Evolutionary conservation across 1,140 invertebrate genomes (phyloP), one percentile per base, ranked within the genome.

Genomic region (Macrobrachium rosenbergii): DNA sequence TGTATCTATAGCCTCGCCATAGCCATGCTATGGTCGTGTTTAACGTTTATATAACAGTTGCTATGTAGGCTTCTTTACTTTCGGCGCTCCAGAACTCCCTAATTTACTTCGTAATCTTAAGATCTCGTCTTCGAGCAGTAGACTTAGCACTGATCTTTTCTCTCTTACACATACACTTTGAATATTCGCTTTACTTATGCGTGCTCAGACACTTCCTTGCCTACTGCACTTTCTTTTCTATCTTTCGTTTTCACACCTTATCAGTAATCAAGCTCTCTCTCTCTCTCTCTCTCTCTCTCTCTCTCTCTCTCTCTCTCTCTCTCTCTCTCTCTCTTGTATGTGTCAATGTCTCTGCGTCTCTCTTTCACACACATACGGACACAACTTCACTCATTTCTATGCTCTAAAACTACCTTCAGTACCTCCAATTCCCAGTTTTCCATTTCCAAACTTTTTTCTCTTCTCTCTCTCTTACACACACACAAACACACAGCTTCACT

Each of bases 241-340:
- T 58, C 45, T 23, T 3, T 59, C 16, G 7, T 23, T 37, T 62
- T 64, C 63, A 8, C 2, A n/a, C 60, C 16, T 28, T 45, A 59
- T 67, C 21, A 58, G 3, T 58, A 60, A 43, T 28, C 52, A 12
- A 21, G 0, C 45, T 59, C 14, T 60, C 77, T n/a, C 37, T 45
- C 16, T n/a, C 37, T 69, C n/a, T 21, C 43, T 43, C 62, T 19
- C 67, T 23, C 80, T 45, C 63, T 45, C 64, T 58, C 63, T 72
- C 62, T n/a, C 37, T 58, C 60, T 67, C 60, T 67, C 59, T 81
- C 62, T 81, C 78, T 81, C 58, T 63, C 62, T 62, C 62, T 62
- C 78, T 28, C 23, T 62, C 58, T 62, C 5, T 28, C 23, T 62
- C 58, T 62, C 5, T 62, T 5, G 28, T 37, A 3, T 37, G 28